Evolutionary conservation across 2,113 vertebrate genomes (phyloP), one percentile per base, ranked within the genome.

Genomic region (Channa maculata): DNA sequence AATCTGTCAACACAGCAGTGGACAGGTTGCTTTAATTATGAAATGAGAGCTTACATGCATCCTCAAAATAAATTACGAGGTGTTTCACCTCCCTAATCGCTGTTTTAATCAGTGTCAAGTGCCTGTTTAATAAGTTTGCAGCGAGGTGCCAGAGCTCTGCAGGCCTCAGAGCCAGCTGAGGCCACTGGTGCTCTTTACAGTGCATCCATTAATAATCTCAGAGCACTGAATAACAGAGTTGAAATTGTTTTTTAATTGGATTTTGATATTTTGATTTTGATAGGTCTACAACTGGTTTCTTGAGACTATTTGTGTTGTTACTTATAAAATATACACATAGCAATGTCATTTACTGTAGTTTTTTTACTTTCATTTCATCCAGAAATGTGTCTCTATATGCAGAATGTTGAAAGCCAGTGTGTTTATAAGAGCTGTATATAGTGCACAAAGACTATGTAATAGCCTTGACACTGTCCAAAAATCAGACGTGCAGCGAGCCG

Each of bases 81-180:
- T 38, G 11, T 52, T 75, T 64, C 12, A 11, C 46, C 9, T 12
- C 39, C 39, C 44, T 67, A 51, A 71, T 71, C 36, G 38, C 11
- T n/a, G 10, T 36, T 66, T 64, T 44, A 41, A 73, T 84, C 36
- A 65, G n/a, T 49, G 49, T 59, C n/a, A 63, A 8, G 33, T 68
- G 8, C 46, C n/a, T 58, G 65, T 61, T 73, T 82, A 58, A 74
- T 67, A 13, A 67, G 3, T 37, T 14, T 24, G n/a, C 9, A 69
- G 55, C 55, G 66, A 59, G 57, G 38, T 65, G 59, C 45, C 34
- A 63, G 8, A 49, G 9, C 38, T 65, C 64, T 69, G 12, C 44
- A 66, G 75, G 66, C 34, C 57, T 64, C 38, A 24, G 57, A 68
- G 69, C 62, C 75, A 50, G 55, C 52, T 57, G 72, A 69, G 60